Base-by-base conservation (phyloP, 2,888 invertebrate species). In the Metalampra italica region DNA sequence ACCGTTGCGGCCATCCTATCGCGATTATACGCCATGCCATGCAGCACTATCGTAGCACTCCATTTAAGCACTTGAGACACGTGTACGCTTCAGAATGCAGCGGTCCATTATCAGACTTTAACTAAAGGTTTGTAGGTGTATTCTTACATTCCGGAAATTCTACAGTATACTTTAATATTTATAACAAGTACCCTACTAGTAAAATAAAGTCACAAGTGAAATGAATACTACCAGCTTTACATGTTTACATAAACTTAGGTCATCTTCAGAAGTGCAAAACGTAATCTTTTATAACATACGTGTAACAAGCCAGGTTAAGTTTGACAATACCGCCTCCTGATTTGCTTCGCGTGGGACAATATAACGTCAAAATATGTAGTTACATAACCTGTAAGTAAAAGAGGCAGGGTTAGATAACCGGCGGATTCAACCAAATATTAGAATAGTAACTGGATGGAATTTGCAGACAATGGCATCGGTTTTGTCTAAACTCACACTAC, bases 31-130 rank as follows among this genome's bases (percentile, higher is more conserved):
- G 47, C 52, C 51, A 59, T 56, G 50, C 52, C 43, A 57, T 54
- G 55, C 59, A 62, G 59, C 63, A 56, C 43, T 62, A 62, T 61
- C 60, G 47, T 51, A 15, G 43, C 50, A 45, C 30, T 51, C 52
- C 55, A 61, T 59, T 62, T 44, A 40, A 29, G 11, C 14, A n/a
- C 12, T 38, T 32, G 29, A 11, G 32, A 38, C 38, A 37, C 36
- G 42, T 13, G 34, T 47, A 42, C 29, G 30, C 9, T 43, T 43
- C 43, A 30, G 30, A 43, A 30, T 43, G 43, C 30, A 12, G 50
- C 5, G 22, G 22, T 22, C 22, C 5, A 2, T 22, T 22, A 22
- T 22, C 5, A 22, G 22, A 22, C 22, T 22, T 22, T 22, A 57
- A 30, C 15, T 30, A 43, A 43, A 15, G 13, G 45, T 50, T 56